Percentiles rank a stretch among this genome's conserved stretches.
These are phyloP conservation scores for Catharus bicknelli DNA, from an alignment of 2,113 vertebrate species.

Conservation along the genomic window DNA sequence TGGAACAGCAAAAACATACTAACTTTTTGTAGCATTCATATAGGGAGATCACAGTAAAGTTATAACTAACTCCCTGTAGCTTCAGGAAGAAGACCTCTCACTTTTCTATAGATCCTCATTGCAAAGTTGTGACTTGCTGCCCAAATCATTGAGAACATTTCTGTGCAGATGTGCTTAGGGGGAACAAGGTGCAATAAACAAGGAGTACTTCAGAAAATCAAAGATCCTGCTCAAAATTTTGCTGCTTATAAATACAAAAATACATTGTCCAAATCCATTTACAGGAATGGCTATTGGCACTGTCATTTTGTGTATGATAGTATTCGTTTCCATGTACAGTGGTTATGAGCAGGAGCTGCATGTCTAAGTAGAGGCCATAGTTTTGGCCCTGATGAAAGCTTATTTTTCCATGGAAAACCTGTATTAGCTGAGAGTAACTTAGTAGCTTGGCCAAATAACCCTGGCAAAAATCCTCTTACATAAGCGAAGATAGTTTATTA, in stretches of 20 bases:
- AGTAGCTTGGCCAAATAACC: fast-evolving
- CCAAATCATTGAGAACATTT: not conserved
- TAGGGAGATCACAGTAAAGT: not conserved
- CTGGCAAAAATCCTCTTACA: not conserved
- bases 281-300: not conserved
- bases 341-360: not conserved
- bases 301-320: not conserved
- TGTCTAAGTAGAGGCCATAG: not conserved
- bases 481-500: not conserved
- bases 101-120: not conserved
- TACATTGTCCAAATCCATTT: not conserved
- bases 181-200: not conserved
- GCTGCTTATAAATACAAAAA: not conserved
- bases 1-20: not conserved
- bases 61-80: not conserved
- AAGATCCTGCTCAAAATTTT: not conserved
- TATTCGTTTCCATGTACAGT: not conserved
- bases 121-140: not conserved
- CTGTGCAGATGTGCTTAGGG: not conserved
- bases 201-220: not conserved
- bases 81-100: not conserved
- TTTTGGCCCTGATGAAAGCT: not conserved
- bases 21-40: not conserved
- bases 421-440: not conserved
- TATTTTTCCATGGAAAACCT: not conserved